Percentiles rank a stretch among this genome's conserved stretches.
These are phyloP conservation scores for Meloidogyne floridensis DNA, from an alignment of 1,140 invertebrate genomes.

Conservation along the genomic window DNA sequence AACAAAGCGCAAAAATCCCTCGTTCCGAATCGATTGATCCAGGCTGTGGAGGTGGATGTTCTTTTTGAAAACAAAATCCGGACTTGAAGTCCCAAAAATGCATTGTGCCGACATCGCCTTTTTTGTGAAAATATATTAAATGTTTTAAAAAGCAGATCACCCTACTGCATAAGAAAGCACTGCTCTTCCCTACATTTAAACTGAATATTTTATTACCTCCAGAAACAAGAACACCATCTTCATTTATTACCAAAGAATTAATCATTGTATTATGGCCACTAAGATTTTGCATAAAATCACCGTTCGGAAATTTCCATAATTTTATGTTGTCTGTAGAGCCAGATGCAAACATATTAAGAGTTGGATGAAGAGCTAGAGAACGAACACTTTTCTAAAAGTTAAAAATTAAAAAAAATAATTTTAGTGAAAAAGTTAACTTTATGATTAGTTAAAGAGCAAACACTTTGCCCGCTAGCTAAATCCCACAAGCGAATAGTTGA, in stretches of 20 bases:
- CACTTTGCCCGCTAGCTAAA: conserved; percentile 88
- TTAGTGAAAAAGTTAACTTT: conserved; percentile 71
- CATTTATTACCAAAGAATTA: conserved; percentile 90
- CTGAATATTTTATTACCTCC: conserved; percentile 73
- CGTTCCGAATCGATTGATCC: conserved; percentile 99
- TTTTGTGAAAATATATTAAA: background rate
- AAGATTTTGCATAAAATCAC: conserved; percentile 95
- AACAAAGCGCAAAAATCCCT: conserved; percentile 91
- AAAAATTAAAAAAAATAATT: conserved; percentile 24
- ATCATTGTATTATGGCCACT: conserved; percentile 96
- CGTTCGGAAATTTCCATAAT: conserved; percentile 97
- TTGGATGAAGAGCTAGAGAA: conserved; percentile 85
- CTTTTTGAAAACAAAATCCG: conserved; percentile 93
- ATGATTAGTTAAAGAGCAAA: conserved; percentile 93
- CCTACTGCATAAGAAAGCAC: background rate
- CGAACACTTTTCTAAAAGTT: conserved; percentile 81
- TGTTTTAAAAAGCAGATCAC: background rate
- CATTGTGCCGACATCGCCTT: conserved; percentile 91
- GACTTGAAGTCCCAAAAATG: conserved; percentile 98
- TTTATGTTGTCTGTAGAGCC: conserved; percentile 98
- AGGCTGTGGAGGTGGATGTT: conserved; percentile 80
- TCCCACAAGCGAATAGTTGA: conserved; percentile 89
- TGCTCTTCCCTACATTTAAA: conserved; percentile 13
- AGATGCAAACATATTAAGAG: conserved; percentile 91
- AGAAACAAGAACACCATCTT: conserved; percentile 90